These are phyloP conservation scores for Parazoanthus swiftii DNA, from an alignment of 92 coral and sea anemone species.

Conservation along the genomic window DNA sequence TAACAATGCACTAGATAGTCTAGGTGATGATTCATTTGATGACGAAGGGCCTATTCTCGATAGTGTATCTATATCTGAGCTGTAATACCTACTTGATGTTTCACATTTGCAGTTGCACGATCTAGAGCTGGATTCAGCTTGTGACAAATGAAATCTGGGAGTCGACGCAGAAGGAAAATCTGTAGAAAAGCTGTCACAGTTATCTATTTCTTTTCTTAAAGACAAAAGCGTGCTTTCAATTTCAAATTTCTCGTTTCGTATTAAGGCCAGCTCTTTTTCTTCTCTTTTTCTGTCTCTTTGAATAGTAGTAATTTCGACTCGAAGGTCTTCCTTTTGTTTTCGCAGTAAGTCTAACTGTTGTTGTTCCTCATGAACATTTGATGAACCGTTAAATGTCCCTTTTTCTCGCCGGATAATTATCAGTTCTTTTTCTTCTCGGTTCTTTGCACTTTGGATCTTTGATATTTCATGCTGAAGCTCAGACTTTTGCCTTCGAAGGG, in stretches of 20 bases:
- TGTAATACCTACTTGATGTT: neutral
- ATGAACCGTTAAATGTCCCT: constrained; percentile 46
- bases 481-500: constrained; percentile 58
- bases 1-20: neutral
- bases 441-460: constrained; percentile 60
- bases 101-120: neutral
- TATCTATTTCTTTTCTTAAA: constrained; percentile 46
- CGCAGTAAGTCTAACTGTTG: constrained; percentile 55
- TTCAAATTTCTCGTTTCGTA: constrained; percentile 65
- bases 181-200: constrained; percentile 32
- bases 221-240: constrained; percentile 60
- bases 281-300: constrained; percentile 47
- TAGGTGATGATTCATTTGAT: constrained; percentile 25
- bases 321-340: constrained; percentile 67
- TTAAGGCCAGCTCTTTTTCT: constrained; percentile 58
- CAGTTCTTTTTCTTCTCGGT: constrained; percentile 76
- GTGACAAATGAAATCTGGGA: constrained; percentile 16
- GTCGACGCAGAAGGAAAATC: constrained; percentile 27
- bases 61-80: neutral
- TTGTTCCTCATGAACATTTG: constrained; percentile 5
- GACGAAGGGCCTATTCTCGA: neutral
- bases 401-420: constrained; percentile 58
- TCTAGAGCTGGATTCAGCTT: neutral
- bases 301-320: constrained; percentile 61
- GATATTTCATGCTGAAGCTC: constrained; percentile 76